Conservation (phyloP, 2,888 invertebrate genomes). For the Diogma glabrata region DNA sequence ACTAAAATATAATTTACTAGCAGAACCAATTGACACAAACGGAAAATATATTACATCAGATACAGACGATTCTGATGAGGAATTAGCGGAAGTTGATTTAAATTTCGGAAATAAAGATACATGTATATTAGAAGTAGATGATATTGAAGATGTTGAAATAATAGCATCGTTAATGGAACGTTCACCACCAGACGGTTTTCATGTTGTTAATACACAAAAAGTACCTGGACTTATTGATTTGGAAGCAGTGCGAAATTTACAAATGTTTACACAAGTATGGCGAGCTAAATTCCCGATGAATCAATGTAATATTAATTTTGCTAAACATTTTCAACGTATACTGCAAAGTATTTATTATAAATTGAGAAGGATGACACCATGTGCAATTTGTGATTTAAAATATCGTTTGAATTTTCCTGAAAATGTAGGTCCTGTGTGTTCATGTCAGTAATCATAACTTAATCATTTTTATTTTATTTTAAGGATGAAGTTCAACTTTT, state of each 20-base stretch:
- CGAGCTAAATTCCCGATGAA: conserved; percentile 46
- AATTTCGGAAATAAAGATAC: conserved; percentile 66
- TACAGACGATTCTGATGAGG: conserved; percentile 55
- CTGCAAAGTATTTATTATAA: conserved; percentile 77
- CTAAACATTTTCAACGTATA: conserved; percentile 44
- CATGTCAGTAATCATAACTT: background rate
- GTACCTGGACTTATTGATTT: conserved; percentile 59
- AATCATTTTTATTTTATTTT: conserved; percentile 19
- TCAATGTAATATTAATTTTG: conserved; percentile 41
- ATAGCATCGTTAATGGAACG: conserved; percentile 62
- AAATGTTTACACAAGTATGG: conserved; percentile 81
- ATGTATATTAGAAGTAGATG: conserved; percentile 73
- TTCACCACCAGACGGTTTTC: conserved; percentile 61
- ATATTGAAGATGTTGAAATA: conserved; percentile 69
- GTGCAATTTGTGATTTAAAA: conserved; percentile 67
- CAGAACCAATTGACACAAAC: background rate
- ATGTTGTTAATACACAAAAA: conserved; percentile 65
- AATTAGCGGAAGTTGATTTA: conserved; percentile 52
- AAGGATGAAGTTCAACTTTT: conserved; percentile 58
- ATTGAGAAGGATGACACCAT: conserved; percentile 75
- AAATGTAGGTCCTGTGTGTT: conserved; percentile 40
- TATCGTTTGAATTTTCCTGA: conserved; percentile 82
- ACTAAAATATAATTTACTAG: conserved; percentile 36
- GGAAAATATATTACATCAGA: conserved; percentile 34
- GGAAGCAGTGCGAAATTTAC: conserved; percentile 55